These are phyloP conservation scores for Luffia ferchaultella DNA, from an alignment of 2,888 invertebrate genomes.

Conservation along the genomic window DNA sequence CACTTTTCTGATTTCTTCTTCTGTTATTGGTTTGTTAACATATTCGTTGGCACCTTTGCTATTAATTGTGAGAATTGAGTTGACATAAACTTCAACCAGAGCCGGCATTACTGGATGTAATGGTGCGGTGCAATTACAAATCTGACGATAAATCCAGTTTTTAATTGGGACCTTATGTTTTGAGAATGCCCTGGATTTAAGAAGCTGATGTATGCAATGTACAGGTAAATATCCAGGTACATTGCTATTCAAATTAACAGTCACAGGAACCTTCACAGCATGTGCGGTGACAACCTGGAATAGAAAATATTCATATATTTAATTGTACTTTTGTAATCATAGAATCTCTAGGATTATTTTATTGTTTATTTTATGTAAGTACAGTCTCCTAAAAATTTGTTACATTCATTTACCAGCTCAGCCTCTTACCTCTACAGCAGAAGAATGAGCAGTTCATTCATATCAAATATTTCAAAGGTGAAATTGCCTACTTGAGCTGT, in stretches of 20 bases:
- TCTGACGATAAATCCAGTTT: constrained; percentile 95
- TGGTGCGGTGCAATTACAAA: constrained; percentile 88
- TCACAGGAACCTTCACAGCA: constrained; percentile 96
- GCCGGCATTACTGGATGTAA: constrained; percentile 93
- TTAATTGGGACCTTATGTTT: constrained; percentile 97
- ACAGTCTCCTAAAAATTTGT: not conserved
- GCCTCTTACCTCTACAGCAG: no score
- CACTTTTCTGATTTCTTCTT: constrained; percentile 86
- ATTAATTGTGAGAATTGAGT: constrained; percentile 82
- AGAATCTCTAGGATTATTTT: not conserved
- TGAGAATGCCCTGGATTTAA: constrained; percentile 93
- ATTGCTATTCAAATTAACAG: constrained; percentile 84
- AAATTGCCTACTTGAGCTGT: no score
- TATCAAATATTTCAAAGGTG: no score
- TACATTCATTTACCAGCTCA: no score
- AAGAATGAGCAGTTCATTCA: no score
- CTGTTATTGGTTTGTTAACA: constrained; percentile 90
- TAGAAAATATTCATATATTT: no score
- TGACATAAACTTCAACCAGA: constrained; percentile 93
- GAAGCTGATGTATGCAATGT: constrained; percentile 94
- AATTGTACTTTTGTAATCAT: not conserved
- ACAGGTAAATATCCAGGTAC: constrained; percentile 93
- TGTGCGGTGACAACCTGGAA: constrained; percentile 88
- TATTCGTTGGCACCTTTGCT: constrained; percentile 75
- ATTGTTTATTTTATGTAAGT: not conserved